phyloP scores from a whole-genome alignment of 1,140 invertebrate species.

The Chionoecetes opilio region DNA sequence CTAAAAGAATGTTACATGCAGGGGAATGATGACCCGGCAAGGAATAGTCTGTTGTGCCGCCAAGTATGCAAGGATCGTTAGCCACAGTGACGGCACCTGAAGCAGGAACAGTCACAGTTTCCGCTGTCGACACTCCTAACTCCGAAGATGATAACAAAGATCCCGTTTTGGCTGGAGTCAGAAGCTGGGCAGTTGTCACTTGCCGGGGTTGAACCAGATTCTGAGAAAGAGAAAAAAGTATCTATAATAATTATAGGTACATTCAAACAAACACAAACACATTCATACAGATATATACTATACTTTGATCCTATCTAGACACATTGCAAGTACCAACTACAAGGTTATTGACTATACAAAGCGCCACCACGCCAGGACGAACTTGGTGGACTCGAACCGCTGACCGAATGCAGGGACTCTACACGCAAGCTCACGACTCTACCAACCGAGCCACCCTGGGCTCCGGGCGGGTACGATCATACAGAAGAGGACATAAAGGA shows the following conservation, averaged over 20 bases:
- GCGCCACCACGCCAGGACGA: not conserved
- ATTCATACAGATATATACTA: not conserved
- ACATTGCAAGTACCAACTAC: not conserved
- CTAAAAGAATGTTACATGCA: conserved; percentile 63
- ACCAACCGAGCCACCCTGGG: too few relatives aligned
- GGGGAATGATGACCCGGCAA: conserved; percentile 56
- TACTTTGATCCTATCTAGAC: not conserved
- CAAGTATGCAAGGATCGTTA: conserved; percentile 53
- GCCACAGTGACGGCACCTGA: conserved; percentile 64
- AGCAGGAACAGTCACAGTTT: conserved; percentile 55
- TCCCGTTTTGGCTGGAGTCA: conserved; percentile 43
- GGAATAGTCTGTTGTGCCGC: conserved; percentile 49
- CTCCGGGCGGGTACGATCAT: too few relatives aligned
- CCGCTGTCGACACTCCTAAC: conserved; percentile 54
- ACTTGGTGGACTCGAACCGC: not conserved
- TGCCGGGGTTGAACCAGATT: conserved; percentile 63
- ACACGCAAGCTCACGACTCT: too few relatives aligned
- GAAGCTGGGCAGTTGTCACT: conserved; percentile 49
- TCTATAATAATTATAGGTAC: too few relatives aligned
- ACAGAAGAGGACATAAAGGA: too few relatives aligned
- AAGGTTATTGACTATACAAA: too few relatives aligned
- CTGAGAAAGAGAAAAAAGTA: conserved; percentile 45
- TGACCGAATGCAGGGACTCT: not conserved
- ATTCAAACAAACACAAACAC: not conserved
- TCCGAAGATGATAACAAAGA: conserved; percentile 37